phyloP scores from a whole-genome alignment of 2,113 vertebrate genomes.

The Stegostoma tigrinum region DNA sequence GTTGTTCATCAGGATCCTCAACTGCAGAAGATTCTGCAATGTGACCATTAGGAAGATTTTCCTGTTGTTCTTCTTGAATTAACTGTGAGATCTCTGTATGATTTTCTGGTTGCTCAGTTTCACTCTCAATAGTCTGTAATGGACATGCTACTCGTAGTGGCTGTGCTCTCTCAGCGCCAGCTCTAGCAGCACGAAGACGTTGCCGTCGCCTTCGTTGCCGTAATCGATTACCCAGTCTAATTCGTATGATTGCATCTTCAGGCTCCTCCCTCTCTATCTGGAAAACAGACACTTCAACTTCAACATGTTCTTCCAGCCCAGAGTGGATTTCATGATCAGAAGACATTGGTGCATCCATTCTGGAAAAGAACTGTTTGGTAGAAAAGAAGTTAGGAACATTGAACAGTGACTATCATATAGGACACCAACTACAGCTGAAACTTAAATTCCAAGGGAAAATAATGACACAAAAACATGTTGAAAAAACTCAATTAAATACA shows the following conservation, averaged over 20 bases:
- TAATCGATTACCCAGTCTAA: constrained; percentile 30
- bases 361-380: constrained; percentile 26
- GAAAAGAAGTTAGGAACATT: neutral
- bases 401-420: neutral
- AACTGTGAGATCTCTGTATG: neutral
- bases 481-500: neutral
- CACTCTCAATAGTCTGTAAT: neutral
- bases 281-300: constrained; percentile 35
- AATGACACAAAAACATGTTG: neutral
- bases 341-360: constrained; percentile 30
- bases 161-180: neutral
- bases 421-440: neutral
- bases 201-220: constrained; percentile 20
- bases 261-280: constrained; percentile 28
- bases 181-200: constrained; percentile 27
- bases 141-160: neutral
- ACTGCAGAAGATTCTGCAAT: constrained; percentile 12
- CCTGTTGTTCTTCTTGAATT: neutral
- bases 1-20: constrained; percentile 11
- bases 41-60: neutral
- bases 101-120: constrained; percentile 2
- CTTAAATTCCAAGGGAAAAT: neutral
- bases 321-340: constrained; percentile 17
- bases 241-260: constrained; percentile 24
- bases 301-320: neutral